Conservation (phyloP, 2,797 vertebrate species). For the Melanotaenia parkinsoni region DNA sequence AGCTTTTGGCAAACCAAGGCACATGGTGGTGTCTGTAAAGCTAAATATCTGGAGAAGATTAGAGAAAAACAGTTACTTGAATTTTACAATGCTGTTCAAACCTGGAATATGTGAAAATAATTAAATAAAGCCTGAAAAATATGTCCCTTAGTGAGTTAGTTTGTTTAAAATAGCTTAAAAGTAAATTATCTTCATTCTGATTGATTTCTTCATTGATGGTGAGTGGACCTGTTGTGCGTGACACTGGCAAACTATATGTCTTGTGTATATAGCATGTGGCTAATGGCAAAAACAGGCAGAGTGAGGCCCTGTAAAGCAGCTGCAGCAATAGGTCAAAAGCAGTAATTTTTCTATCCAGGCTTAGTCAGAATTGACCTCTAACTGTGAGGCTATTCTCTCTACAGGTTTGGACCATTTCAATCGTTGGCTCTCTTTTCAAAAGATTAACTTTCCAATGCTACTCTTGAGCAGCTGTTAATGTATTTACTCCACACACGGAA, state of each 20-base stretch:
- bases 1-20: conserved; percentile 39
- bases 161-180: conserved; percentile 24
- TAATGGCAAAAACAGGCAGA: conserved; percentile 71
- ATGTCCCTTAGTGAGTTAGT: conserved; percentile 20
- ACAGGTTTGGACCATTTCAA: conserved; percentile 68
- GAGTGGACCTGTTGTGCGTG: conserved; percentile 45
- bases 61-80: conserved; percentile 12
- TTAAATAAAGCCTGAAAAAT: conserved; percentile 1
- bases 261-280: conserved; percentile 56
- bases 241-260: conserved; percentile 30
- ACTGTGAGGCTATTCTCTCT: conserved; percentile 60
- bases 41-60: conserved; percentile 29
- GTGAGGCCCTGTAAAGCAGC: conserved; percentile 60
- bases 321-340: conserved; percentile 58
- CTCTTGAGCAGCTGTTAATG: conserved; percentile 75
- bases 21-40: conserved; percentile 33
- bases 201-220: conserved; percentile 38
- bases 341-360: conserved; percentile 62
- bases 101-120: background rate
- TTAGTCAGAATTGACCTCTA: conserved; percentile 48
- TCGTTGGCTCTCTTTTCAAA: conserved; percentile 68
- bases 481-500: conserved; percentile 70
- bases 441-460: conserved; percentile 67
- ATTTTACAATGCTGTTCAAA: background rate
- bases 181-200: conserved; percentile 34